Conservation (phyloP, 1,140 invertebrate species). For the Cephus cinctus region DNA sequence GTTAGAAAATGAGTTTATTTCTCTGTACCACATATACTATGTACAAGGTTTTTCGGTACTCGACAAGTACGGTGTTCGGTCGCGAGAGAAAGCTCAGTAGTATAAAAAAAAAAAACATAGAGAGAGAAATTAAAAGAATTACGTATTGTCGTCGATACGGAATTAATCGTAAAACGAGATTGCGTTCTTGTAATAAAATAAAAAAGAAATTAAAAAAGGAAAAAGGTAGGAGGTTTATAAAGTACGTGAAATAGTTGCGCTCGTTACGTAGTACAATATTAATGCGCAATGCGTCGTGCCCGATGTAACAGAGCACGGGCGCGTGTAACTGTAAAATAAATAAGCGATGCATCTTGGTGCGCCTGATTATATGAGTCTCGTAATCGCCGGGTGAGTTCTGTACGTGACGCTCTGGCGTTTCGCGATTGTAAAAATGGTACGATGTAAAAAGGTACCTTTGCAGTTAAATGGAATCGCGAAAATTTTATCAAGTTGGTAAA, state of each 20-base stretch:
- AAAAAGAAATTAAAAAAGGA: slow-evolving; percentile 17
- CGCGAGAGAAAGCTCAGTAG: slow-evolving; percentile 46
- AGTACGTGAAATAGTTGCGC: too few relatives aligned
- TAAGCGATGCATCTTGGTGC: slow-evolving; percentile 51
- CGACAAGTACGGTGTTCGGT: slow-evolving; percentile 50
- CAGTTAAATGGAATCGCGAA: not conserved
- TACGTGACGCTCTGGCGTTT: slow-evolving; percentile 42
- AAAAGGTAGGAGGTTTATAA: slow-evolving; percentile 2
- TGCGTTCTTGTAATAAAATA: slow-evolving; percentile 16
- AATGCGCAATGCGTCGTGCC: too few relatives aligned
- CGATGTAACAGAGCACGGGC: slow-evolving; percentile 17
- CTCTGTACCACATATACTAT: slow-evolving; percentile 55
- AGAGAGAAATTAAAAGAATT: slow-evolving; percentile 20
- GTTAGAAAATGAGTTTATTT: slow-evolving; percentile 59
- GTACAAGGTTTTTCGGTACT: slow-evolving; percentile 55
- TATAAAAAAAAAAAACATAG: slow-evolving; percentile 40
- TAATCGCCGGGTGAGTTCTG: slow-evolving; percentile 50
- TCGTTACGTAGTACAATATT: too few relatives aligned
- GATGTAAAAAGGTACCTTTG: slow-evolving; percentile 1
- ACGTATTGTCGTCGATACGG: too few relatives aligned
- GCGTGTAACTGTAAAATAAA: slow-evolving; percentile 41
- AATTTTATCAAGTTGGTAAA: not conserved
- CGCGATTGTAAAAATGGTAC: not conserved
- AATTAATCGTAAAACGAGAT: slow-evolving; percentile 25
- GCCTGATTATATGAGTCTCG: slow-evolving; percentile 43